Base-by-base conservation (phyloP, 2,888 invertebrate species). In the Alloplasta piceator region DNA sequence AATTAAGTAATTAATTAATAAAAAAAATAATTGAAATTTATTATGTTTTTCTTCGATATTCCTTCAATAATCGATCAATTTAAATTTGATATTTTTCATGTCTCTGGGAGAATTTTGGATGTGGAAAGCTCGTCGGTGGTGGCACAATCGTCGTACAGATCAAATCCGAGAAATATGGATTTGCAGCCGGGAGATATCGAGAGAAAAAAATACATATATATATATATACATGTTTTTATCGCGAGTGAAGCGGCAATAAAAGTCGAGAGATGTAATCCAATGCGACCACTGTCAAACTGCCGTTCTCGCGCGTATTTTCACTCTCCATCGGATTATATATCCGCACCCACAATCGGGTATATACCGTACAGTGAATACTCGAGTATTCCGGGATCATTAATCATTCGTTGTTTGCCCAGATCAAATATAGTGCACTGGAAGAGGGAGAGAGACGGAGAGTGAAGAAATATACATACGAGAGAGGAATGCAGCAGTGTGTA, bases 311-410 rank as follows among this genome's bases (percentile, higher is more conserved):
- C 14, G 46, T 46, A 58, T 70, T 55, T 68, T 58, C 36, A 46
- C 70, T 46, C 4, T 9, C 56, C 10, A 38, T 60, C 41, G 46
- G 46, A 67, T 76, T 63, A 70, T 56, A 55, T 64, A 52, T 72
- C 26, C 26, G 48, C 26, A 56, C 6, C 26, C 26, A 26, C 26
- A 26, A 26, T 26, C 26, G 26, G 26, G 26, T 36, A 10, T 56
- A 6, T 56, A 36, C 7, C 5, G 36, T 46, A 46, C 39, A 10
- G 72, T 43, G 55, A 50, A 72, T n/a, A 48, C 48, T 38, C 41
- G 80, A 75, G 64, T 76, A 76, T 72, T 76, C 56, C 7, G 12
- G 61, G 72, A 72, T 76, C 72, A 72, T 80, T 80, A 80, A 80
- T 80, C 76, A 80, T 66, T 63, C 64, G 67, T 6, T 80, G 72